Evolutionary conservation across 2,797 vertebrate species (phyloP).

Genomic region (Helostoma temminkii): DNA sequence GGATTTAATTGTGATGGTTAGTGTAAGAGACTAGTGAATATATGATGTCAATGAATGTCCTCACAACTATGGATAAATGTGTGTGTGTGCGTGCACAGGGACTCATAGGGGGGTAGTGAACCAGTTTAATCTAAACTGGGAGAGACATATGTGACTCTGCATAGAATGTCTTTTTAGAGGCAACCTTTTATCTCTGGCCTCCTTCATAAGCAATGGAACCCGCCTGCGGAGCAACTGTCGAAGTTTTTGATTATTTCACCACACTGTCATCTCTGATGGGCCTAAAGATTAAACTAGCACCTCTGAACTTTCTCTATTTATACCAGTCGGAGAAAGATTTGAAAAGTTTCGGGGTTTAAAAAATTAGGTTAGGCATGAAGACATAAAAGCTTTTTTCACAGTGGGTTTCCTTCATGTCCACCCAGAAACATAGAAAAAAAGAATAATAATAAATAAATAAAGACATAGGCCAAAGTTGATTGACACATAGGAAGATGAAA

Average conservation of each 20-base stretch:
- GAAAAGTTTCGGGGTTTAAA: conserved; percentile 44
- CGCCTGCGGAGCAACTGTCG: conserved; percentile 48
- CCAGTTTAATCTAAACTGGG: conserved; percentile 64
- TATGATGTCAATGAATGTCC: neutral
- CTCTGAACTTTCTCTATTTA: conserved; percentile 53
- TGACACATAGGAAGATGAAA: conserved; percentile 71
- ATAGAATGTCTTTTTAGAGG: conserved; percentile 70
- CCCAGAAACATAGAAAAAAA: conserved; percentile 19
- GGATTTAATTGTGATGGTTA: neutral
- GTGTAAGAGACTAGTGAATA: neutral
- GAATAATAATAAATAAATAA: conserved; percentile 11
- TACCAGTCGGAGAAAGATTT: conserved; percentile 35
- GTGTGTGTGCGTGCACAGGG: conserved; percentile 11
- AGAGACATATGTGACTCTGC: conserved; percentile 61
- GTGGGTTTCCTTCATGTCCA: conserved; percentile 43
- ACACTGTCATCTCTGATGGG: conserved; percentile 56
- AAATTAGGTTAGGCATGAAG: conserved; percentile 42
- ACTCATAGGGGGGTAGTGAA: conserved; percentile 45
- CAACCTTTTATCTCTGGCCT: conserved; percentile 66
- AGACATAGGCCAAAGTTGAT: conserved; percentile 54
- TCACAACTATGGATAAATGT: neutral
- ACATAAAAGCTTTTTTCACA: conserved; percentile 54
- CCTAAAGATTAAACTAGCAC: conserved; percentile 60
- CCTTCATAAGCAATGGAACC: conserved; percentile 56
- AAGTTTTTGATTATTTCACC: conserved; percentile 66